A percentile compares a stretch with the other conserved stretches of the same genome.
Conservation (phyloP, 1,140 invertebrate genomes). For the Drosophila navojoa region DNA sequence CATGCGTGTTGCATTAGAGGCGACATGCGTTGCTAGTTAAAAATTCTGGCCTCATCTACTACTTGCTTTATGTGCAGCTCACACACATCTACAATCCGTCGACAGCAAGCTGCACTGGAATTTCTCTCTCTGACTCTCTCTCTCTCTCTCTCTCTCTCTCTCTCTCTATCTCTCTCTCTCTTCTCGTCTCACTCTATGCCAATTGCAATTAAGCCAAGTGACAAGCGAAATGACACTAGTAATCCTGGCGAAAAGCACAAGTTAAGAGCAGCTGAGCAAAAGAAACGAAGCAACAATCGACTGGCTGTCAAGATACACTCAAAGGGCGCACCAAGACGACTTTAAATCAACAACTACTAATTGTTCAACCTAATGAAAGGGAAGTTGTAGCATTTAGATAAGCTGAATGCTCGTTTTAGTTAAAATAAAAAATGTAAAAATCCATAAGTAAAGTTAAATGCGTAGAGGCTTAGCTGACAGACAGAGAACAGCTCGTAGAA, state of each 20-base stretch:
- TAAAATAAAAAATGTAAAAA: too few relatives aligned
- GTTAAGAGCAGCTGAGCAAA: constrained; percentile 10
- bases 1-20: constrained; percentile 72
- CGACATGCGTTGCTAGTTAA: constrained; percentile 30
- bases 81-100: neutral
- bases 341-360: neutral
- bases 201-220: constrained; percentile 77
- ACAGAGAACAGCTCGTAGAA: too few relatives aligned
- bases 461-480: too few relatives aligned
- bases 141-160: neutral
- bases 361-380: neutral
- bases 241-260: constrained; percentile 29
- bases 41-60: constrained; percentile 6
- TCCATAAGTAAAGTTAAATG: too few relatives aligned
- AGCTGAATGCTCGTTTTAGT: too few relatives aligned
- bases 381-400: neutral
- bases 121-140: neutral
- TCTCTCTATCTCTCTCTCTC: neutral
- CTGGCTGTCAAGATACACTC: neutral
- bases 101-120: neutral
- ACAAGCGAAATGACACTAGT: constrained; percentile 58
- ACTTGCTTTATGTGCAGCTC: constrained; percentile 1
- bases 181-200: constrained; percentile 13
- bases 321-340: neutral
- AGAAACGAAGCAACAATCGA: constrained; percentile 18